Base-by-base conservation (phyloP, 2,888 invertebrate species). In the Bruchidius siliquastri region DNA sequence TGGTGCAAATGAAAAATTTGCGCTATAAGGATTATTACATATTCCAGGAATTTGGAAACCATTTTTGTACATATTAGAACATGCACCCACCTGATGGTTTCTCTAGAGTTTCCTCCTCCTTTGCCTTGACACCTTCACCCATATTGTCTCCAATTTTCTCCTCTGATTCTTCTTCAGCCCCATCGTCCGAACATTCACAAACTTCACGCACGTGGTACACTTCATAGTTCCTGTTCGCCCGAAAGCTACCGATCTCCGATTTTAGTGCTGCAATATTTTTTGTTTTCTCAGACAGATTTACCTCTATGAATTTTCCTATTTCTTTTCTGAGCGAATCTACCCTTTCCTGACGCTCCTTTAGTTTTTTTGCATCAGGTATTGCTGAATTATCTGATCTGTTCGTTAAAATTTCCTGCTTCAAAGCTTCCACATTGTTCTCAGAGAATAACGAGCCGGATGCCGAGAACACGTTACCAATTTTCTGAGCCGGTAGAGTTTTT, bases 221-320 rank as follows among this genome's bases (percentile, higher is more conserved):
- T 20, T 26, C 66, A 69, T 72, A 20, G 66, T 72, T 70, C 68
- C 72, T 73, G 21, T 74, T 73, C 8, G 67, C 26, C n/a, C 72
- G 74, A 21, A 67, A 74, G 1, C 69, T 70, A 6, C 73, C 68
- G 69, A 76, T 76, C 70, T 76, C 76, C 21, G 76, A 72, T 67
- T 74, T 70, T 20, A 76, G 21, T 69, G 74, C 76, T 6, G 76
- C 71, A 20, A 76, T 20, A 21, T 72, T 26, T 70, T 73, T 72
- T 18, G 68, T 71, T 66, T 72, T 74, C 6, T 74, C 71, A 0
- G 72, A n/a, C 10, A 69, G 20, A 49, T 73, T 71, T 18, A 22
- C 49, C 32, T 76, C 72, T 3, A 76, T 72, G 21, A 76, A 70
- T 32, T 70, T 71, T 22, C 68, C 67, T 73, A 76, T 76, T 74